Base-by-base conservation (phyloP, 2,888 invertebrate species). In the Papilio gigon region DNA sequence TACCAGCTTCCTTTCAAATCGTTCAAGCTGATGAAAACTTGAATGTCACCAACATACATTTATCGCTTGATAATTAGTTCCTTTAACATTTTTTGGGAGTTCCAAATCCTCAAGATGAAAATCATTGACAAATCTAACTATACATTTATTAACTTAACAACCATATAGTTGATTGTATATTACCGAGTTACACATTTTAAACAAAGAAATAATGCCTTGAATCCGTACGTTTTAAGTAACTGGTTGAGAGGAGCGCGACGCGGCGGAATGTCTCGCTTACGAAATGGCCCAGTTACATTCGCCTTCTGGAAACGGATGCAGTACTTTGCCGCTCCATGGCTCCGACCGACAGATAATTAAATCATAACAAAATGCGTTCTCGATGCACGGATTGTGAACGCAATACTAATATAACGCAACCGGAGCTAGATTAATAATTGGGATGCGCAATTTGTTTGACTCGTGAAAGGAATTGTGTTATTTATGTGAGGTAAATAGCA, bases 241-340 rank as follows among this genome's bases (percentile, higher is more conserved):
- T 59, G 30, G 53, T 33, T 53, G 42, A 60, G 61, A 61, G 69
- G 30, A 69, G 17, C 17, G 27, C 65, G 59, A 65, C 65, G 65
- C 40, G 53, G 61, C 73, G 75, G 77, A 75, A 77, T 78, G 78
- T 75, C 71, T 67, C 67, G 72, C 61, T 77, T 77, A 76, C 75
- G 71, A 77, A 74, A 76, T 62, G 56, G 56, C 70, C 69, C 60
- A 61, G 65, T 65, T 72, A 71, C 67, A 70, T 73, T 78, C 73
- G 80, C 80, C 80, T 83, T 82, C 79, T 79, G 84, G 84, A 86
- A 86, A 84, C 85, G 86, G 88, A 88, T 85, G 80, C 80, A 76
- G 77, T 65, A 68, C 71, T 72, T 74, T 75, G 76, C 74, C 74
- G 76, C 76, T 78, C 76, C 79, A 75, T 73, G 77, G 76, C 77